These are phyloP conservation scores for Helicoverpa assulta DNA, from an alignment of 2,888 invertebrate species.

Conservation along the genomic window DNA sequence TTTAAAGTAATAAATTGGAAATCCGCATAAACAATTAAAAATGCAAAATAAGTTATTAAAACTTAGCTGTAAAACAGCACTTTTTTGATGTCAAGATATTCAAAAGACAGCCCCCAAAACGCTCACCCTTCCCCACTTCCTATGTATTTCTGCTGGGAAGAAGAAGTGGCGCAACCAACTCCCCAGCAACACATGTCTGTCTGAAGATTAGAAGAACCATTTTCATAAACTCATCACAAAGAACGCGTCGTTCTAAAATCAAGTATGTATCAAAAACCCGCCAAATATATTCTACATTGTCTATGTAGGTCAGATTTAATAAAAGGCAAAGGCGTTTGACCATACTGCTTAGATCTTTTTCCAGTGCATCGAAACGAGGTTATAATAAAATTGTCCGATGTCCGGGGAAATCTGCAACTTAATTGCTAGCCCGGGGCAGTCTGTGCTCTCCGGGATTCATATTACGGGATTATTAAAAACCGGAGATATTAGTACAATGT, in stretches of 20 bases:
- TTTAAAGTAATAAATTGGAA: too few relatives aligned
- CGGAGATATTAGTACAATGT: conserved; percentile 25
- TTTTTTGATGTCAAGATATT: too few relatives aligned
- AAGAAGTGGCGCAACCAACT: too few relatives aligned
- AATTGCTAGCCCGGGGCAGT: conserved; percentile 57
- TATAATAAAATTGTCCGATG: conserved; percentile 58
- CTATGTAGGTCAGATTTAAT: conserved; percentile 53
- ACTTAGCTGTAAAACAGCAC: too few relatives aligned
- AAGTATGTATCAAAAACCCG: conserved; percentile 18
- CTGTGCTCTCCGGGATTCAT: conserved; percentile 8
- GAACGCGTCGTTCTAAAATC: conserved; percentile 21
- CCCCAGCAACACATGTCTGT: too few relatives aligned
- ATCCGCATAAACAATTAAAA: too few relatives aligned
- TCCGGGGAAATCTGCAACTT: conserved; percentile 62
- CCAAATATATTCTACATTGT: conserved; percentile 32
- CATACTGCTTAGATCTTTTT: conserved; percentile 50
- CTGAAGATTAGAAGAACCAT: background rate
- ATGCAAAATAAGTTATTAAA: too few relatives aligned
- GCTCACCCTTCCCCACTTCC: too few relatives aligned
- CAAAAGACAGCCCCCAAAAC: too few relatives aligned
- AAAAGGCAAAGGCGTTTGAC: conserved; percentile 49
- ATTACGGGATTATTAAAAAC: conserved; percentile 41
- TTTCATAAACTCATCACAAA: conserved; percentile 1
- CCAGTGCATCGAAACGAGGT: conserved; percentile 43
- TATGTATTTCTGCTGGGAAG: too few relatives aligned